These are phyloP conservation scores for Pluvialis apricaria DNA, from an alignment of 2,113 vertebrate genomes.

Conservation along the genomic window DNA sequence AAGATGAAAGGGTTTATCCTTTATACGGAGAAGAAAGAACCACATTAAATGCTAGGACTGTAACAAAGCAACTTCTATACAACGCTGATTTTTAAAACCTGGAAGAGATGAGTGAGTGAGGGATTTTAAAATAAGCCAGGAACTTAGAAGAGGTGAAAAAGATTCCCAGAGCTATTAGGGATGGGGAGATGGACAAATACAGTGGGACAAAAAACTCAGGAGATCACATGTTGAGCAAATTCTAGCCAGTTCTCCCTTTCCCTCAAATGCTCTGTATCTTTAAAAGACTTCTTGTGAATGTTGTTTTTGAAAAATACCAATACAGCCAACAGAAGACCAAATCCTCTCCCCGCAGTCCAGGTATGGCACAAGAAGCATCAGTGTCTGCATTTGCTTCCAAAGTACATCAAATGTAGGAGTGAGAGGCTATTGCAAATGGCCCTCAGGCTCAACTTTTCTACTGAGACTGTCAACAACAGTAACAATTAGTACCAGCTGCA, in stretches of 20 bases:
- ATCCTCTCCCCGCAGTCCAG: neutral
- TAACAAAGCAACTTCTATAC: slow-evolving; percentile 42
- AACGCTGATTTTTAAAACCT: slow-evolving; percentile 46
- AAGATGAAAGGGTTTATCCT: slow-evolving; percentile 59
- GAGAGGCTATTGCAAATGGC: neutral
- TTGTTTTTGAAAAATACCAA: neutral
- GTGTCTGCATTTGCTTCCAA: neutral
- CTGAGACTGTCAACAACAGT: neutral
- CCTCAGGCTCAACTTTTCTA: neutral
- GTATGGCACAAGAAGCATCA: neutral
- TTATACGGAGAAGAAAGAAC: slow-evolving; percentile 51
- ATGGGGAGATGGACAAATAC: neutral
- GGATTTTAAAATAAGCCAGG: slow-evolving; percentile 24
- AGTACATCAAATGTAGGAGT: neutral
- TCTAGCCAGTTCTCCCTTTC: neutral
- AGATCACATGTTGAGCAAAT: neutral
- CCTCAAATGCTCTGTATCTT: neutral
- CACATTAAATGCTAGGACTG: neutral
- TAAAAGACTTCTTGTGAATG: neutral
- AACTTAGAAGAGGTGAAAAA: slow-evolving; percentile 28
- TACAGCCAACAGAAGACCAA: neutral
- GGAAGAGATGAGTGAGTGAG: neutral
- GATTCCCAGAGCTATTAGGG: slow-evolving; percentile 2
- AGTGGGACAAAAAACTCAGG: neutral
- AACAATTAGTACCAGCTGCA: neutral